These are phyloP conservation scores for Hemicentrotus pulcherrimus DNA, from an alignment of 35 echinoderm and acorn worm genomes.

Conservation along the genomic window DNA sequence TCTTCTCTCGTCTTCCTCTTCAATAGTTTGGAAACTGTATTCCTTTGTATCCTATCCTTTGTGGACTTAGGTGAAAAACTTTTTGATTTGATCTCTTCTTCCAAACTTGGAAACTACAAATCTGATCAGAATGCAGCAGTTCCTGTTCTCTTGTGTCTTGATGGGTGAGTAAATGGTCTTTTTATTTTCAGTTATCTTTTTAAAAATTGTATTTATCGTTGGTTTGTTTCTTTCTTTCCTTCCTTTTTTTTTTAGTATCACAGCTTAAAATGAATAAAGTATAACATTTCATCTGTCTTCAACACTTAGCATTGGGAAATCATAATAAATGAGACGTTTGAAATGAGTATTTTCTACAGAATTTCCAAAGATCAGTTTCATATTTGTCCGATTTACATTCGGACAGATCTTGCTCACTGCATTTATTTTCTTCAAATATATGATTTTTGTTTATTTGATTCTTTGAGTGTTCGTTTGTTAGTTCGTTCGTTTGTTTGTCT, in stretches of 20 bases:
- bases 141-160: constrained; percentile 19
- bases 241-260: neutral
- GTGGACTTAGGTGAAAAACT: neutral
- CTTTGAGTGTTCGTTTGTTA: too few relatives aligned
- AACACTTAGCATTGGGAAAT: too few relatives aligned
- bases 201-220: too few relatives aligned
- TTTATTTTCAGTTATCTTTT: neutral
- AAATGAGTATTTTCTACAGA: neutral
- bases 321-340: too few relatives aligned
- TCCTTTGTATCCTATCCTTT: neutral
- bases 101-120: constrained; percentile 22
- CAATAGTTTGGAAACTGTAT: neutral
- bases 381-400: too few relatives aligned
- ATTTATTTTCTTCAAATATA: too few relatives aligned
- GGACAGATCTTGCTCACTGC: too few relatives aligned
- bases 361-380: too few relatives aligned
- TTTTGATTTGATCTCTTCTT: neutral
- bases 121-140: neutral
- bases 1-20: neutral
- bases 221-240: too few relatives aligned
- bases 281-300: too few relatives aligned
- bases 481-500: neutral
- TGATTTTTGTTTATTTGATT: too few relatives aligned
- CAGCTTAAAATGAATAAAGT: neutral
- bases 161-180: constrained; percentile 6